phyloP scores from a whole-genome alignment of 2,888 invertebrate species.

The Itoplectis maculator region DNA sequence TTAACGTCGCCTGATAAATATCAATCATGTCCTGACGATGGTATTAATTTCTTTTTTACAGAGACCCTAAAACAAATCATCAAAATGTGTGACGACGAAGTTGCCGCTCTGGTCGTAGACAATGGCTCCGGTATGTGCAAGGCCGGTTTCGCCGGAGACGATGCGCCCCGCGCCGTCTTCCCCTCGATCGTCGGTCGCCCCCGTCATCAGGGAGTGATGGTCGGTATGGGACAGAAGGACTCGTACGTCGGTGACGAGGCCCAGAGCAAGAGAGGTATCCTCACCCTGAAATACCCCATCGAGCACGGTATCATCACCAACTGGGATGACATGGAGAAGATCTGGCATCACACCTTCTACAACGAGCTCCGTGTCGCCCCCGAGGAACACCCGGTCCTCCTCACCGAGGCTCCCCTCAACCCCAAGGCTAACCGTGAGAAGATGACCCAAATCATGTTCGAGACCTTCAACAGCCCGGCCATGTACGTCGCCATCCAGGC shows the following conservation, averaged over 20 bases:
- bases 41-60: slow-evolving; percentile 68
- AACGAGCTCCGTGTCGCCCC: slow-evolving; percentile 88
- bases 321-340: slow-evolving; percentile 99
- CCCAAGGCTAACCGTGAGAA: slow-evolving; percentile 98
- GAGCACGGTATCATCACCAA: slow-evolving; percentile 98
- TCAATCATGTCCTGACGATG: slow-evolving; percentile 22
- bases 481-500: slow-evolving; percentile 98
- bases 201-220: slow-evolving; percentile 88
- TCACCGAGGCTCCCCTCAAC: slow-evolving; percentile 97
- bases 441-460: slow-evolving; percentile 98
- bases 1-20: background rate
- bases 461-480: slow-evolving; percentile 96
- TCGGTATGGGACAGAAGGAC: slow-evolving; percentile 89
- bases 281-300: slow-evolving; percentile 95
- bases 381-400: slow-evolving; percentile 96
- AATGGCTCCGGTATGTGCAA: slow-evolving; percentile 97
- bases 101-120: slow-evolving; percentile 96
- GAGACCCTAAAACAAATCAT: slow-evolving; percentile 78
- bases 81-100: slow-evolving; percentile 98
- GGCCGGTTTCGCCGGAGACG: slow-evolving; percentile 96
- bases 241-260: slow-evolving; percentile 94
- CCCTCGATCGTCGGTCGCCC: slow-evolving; percentile 96
- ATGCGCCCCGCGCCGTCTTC: slow-evolving; percentile 95
- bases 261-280: slow-evolving; percentile 93
- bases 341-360: slow-evolving; percentile 95